Percentiles rank a stretch among this genome's conserved stretches.
phyloP scores from a whole-genome alignment of 2,797 vertebrate genomes.

The Lutjanus argentimaculatus region DNA sequence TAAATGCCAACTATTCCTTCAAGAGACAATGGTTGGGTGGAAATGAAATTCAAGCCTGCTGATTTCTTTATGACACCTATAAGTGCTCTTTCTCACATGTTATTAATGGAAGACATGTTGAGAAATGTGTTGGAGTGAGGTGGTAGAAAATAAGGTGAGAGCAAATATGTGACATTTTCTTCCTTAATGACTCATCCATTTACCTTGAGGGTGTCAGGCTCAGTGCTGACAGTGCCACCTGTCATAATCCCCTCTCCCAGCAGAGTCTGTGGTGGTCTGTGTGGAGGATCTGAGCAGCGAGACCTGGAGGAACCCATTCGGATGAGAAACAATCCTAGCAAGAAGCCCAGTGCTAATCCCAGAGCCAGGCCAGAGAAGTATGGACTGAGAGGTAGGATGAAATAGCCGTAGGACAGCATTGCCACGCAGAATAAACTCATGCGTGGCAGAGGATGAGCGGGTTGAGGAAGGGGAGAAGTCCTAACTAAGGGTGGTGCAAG shows the following conservation, averaged over 20 bases:
- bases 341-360: constrained; percentile 88
- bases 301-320: constrained; percentile 76
- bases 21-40: background rate
- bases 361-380: constrained; percentile 90
- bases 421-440: constrained; percentile 84
- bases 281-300: background rate
- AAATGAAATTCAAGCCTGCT: background rate
- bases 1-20: background rate
- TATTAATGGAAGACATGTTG: constrained; percentile 3
- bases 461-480: constrained; percentile 11
- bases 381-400: constrained; percentile 89
- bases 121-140: constrained; percentile 15
- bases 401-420: constrained; percentile 88
- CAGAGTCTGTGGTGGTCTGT: constrained; percentile 36
- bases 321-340: constrained; percentile 89
- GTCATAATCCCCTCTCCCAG: constrained; percentile 51
- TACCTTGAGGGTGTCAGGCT: constrained; percentile 84
- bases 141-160: constrained; percentile 12
- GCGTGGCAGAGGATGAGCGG: constrained; percentile 78
- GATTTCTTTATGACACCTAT: background rate
- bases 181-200: constrained; percentile 22
- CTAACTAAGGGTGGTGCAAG: background rate
- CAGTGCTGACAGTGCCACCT: constrained; percentile 30
- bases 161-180: constrained; percentile 7
- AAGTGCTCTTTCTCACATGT: background rate